Conservation (phyloP, 2,888 invertebrate species). For the Agelastica alni region DNA sequence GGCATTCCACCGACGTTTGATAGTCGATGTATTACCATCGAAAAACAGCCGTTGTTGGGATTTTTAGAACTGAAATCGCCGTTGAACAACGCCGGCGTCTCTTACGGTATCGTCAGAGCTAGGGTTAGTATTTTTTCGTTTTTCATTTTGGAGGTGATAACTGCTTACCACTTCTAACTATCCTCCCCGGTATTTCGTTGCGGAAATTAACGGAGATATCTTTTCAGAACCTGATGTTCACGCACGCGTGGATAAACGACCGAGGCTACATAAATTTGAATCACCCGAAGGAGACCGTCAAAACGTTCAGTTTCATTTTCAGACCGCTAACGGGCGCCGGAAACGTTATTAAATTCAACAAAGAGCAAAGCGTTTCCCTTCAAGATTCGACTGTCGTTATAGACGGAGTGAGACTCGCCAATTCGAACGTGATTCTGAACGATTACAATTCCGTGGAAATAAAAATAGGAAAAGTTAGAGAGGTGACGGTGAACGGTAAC, state of each 20-base stretch:
- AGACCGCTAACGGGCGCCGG: conserved; percentile 36
- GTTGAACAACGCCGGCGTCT: conserved; percentile 29
- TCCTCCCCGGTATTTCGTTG: no score
- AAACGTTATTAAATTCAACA: conserved; percentile 36
- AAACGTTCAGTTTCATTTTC: conserved; percentile 36
- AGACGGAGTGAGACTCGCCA: conserved; percentile 1
- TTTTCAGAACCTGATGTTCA: conserved; percentile 49
- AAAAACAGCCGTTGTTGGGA: conserved; percentile 47
- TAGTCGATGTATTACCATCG: conserved; percentile 32
- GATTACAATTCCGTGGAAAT: conserved; percentile 27
- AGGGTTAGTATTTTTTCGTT: conserved; percentile 1
- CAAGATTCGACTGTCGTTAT: conserved; percentile 7
- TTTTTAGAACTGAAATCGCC: conserved; percentile 36
- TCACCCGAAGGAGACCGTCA: conserved; percentile 60
- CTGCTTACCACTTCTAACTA: no score
- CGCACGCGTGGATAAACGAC: conserved; percentile 77
- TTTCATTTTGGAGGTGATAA: background rate
- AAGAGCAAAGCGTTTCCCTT: conserved; percentile 5
- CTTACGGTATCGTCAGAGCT: conserved; percentile 34
- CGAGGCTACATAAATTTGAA: conserved; percentile 76
- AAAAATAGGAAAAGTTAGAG: conserved; percentile 31
- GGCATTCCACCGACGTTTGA: conserved; percentile 79
- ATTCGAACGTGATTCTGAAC: conserved; percentile 13
- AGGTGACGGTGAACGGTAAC: conserved; percentile 26
- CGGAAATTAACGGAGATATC: no score